phyloP scores from a whole-genome alignment of 2,888 invertebrate species.

The Omphaloscelis lunosa region DNA sequence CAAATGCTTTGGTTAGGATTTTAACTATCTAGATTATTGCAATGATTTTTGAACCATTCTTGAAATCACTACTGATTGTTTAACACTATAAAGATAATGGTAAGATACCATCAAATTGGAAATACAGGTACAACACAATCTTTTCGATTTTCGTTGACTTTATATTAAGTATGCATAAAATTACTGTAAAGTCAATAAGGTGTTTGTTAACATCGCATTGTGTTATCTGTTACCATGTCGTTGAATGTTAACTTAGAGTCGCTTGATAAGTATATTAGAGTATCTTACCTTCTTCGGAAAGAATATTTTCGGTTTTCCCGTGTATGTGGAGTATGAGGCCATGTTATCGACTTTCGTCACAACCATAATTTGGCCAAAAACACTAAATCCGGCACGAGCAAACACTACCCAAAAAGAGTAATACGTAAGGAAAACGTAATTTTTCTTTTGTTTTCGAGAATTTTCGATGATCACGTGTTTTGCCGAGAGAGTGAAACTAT shows the following conservation, averaged over 20 bases:
- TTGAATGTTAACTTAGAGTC: slow-evolving; percentile 53
- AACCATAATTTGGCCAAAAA: slow-evolving; percentile 88
- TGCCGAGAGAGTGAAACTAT: slow-evolving; percentile 75
- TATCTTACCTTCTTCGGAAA: slow-evolving; percentile 89
- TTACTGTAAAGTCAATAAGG: slow-evolving; percentile 46
- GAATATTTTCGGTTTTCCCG: slow-evolving; percentile 89
- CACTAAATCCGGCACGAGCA: slow-evolving; percentile 80
- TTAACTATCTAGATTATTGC: not conserved
- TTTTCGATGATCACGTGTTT: slow-evolving; percentile 85
- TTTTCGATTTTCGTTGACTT: slow-evolving; percentile 37
- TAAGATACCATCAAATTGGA: slow-evolving; percentile 36
- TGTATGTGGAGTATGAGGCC: slow-evolving; percentile 89
- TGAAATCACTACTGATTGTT: slow-evolving; percentile 13
- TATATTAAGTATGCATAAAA: slow-evolving; percentile 26
- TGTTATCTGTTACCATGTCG: slow-evolving; percentile 64
- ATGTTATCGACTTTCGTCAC: slow-evolving; percentile 89
- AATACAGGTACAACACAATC: slow-evolving; percentile 18
- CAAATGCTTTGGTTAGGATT: not conserved
- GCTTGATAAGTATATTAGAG: slow-evolving; percentile 49
- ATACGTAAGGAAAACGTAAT: slow-evolving; percentile 74
- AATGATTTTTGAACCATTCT: slow-evolving; percentile 5
- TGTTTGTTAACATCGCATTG: slow-evolving; percentile 58
- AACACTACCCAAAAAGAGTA: slow-evolving; percentile 80
- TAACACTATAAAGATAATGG: not conserved
- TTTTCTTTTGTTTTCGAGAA: slow-evolving; percentile 83